Percentiles rank a stretch among this genome's conserved stretches.
Evolutionary conservation across 2,113 vertebrate genomes (phyloP).

Genomic region (Pungitius pungitius): DNA sequence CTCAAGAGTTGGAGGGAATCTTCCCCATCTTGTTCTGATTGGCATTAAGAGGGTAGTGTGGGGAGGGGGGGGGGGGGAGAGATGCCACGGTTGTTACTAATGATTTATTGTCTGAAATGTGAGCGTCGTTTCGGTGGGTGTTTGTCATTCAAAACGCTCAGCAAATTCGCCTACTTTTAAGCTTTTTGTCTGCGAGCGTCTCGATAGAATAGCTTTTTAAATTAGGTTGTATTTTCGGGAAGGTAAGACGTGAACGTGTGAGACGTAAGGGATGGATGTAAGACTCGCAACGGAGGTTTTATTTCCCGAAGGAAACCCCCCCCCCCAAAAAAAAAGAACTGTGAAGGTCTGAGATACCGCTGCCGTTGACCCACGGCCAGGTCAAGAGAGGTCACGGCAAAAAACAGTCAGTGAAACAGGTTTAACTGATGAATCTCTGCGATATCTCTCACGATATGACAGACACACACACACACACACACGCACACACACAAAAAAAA

Average conservation of each 20-base stretch:
- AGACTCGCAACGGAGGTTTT: no score
- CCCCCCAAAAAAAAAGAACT: no score
- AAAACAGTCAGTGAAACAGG: background rate
- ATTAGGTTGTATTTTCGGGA: conserved; percentile 5
- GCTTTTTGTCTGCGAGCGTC: conserved; percentile 7
- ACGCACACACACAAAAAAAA: no score
- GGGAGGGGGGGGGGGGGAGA: conserved; percentile 48
- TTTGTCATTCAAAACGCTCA: conserved; percentile 46
- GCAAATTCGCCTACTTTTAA: conserved; percentile 16
- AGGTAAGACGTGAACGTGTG: conserved; percentile 2
- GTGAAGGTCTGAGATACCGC: background rate
- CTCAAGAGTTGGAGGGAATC: conserved; percentile 80
- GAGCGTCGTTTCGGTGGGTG: conserved; percentile 60
- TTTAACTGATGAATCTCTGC: background rate
- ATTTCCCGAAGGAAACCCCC: background rate
- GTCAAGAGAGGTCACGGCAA: no score
- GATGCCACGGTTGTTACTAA: conserved; percentile 75
- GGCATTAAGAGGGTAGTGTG: conserved; percentile 71
- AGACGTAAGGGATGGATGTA: no score
- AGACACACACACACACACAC: no score
- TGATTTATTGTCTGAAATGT: conserved; percentile 79
- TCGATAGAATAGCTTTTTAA: background rate
- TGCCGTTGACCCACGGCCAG: no score
- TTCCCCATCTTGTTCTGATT: conserved; percentile 82
- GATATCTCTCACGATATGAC: no score